Conservation (phyloP, 2,113 vertebrate genomes). For the Guaruba guarouba region DNA sequence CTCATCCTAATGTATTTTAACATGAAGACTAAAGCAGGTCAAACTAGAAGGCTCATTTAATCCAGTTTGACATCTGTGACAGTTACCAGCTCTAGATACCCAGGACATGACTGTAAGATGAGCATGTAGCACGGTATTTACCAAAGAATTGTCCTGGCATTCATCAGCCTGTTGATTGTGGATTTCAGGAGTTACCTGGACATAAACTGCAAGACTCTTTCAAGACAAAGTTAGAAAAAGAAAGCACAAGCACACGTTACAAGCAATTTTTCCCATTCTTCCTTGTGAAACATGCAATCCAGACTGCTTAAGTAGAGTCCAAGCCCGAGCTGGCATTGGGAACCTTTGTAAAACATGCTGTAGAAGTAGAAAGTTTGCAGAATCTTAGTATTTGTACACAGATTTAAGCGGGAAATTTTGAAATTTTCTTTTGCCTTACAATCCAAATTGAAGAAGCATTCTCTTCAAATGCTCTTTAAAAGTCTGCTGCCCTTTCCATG, state of each 20-base stretch:
- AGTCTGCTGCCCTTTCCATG: accelerated
- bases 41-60: not conserved
- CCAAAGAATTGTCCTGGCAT: not conserved
- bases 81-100: not conserved
- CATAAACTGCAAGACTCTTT: not conserved
- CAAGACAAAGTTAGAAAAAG: not conserved
- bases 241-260: not conserved
- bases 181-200: not conserved
- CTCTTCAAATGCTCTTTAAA: not conserved
- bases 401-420: not conserved
- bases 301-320: not conserved
- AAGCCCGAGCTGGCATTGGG: not conserved
- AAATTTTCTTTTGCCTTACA: not conserved
- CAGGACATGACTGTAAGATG: not conserved
- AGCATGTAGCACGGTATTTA: not conserved
- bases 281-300: not conserved
- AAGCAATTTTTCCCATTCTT: not conserved
- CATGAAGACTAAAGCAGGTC: not conserved
- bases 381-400: not conserved
- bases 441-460: not conserved
- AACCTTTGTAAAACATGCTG: not conserved
- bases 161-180: not conserved
- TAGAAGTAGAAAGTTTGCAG: not conserved
- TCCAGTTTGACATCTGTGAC: not conserved
- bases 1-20: not conserved